Evolutionary conservation across 2,797 vertebrate genomes (phyloP), one percentile per base, ranked within the genome.

Genomic region (Salarias fasciatus): DNA sequence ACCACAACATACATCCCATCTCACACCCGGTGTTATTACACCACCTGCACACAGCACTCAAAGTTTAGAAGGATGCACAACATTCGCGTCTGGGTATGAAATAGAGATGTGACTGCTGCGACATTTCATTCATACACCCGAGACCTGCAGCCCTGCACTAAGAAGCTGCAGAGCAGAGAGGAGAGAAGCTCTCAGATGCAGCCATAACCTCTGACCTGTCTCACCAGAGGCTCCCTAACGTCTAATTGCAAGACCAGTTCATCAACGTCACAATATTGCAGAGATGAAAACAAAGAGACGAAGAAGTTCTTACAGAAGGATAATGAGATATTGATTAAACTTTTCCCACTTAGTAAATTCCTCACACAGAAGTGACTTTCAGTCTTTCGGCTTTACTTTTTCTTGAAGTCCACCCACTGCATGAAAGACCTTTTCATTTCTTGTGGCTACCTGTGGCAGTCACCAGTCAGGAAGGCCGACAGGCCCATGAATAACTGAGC

Each of bases 401-500:
- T 30, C 54, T 40, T 47, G 37, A 13, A 64, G 7, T 52, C 24
- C 5, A 41, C 14, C 41, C 41, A 50, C 49, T 54, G 42, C 0
- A 1, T 69, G 59, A 73, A 62, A 60, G 55, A 56, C 9, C 11
- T 67, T 72, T 80, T 78, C 41, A 54, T 70, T 77, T 81, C 83
- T 67, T 49, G 45, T 58, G 61, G 75, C 71, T 46, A 74, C 79
- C 75, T 31, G 67, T 67, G 65, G 55, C 80, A 76, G 85, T 80
- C 85, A 89, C 79, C 63, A 87, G 79, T 91, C 81, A 88, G 74
- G 7, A 35, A 69, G 76, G 81, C 52, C 9, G 81, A 92, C 89
- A 87, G 82, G 55, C 55, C 79, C 72, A 87, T 88, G 89, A 91
- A 92, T 91, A 86, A 91, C 82, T 60, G 73, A 86, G 76, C 60